Percentiles rank a stretch among this genome's conserved stretches.
phyloP scores from a whole-genome alignment of 92 coral and sea anemone species.

The Montipora capitata region DNA sequence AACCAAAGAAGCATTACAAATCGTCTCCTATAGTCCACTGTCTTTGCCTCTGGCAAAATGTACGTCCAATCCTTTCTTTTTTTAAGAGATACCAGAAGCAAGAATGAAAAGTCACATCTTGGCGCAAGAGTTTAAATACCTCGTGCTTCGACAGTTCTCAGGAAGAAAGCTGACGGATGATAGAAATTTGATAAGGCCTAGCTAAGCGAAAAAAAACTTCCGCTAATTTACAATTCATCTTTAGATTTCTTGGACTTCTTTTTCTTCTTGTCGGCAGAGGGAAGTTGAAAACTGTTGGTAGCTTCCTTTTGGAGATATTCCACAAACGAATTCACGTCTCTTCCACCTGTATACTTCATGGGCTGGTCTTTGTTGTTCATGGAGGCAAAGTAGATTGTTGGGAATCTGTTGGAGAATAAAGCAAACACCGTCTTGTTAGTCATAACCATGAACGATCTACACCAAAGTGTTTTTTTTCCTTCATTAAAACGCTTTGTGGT shows the following conservation, averaged over 20 bases:
- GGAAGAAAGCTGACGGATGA: neutral
- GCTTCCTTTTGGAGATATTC: conserved; percentile 91
- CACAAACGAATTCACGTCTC: conserved; percentile 90
- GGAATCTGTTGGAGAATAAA: conserved; percentile 77
- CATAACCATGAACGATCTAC: neutral
- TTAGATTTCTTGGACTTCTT: conserved; percentile 68
- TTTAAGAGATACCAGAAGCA: too few relatives aligned
- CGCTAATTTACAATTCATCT: conserved; percentile 49
- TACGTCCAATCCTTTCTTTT: too few relatives aligned
- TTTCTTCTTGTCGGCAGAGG: conserved; percentile 62
- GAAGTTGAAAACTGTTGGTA: conserved; percentile 80
- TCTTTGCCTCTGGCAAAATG: neutral
- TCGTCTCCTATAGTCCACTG: neutral
- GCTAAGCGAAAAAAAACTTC: conserved; percentile 14
- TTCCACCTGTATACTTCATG: conserved; percentile 86
- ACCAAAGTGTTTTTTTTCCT: too few relatives aligned
- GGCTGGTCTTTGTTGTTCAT: conserved; percentile 89
- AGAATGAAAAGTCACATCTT: too few relatives aligned
- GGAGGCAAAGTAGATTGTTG: conserved; percentile 96
- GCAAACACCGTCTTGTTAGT: neutral
- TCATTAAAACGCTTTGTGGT: neutral
- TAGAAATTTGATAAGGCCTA: conserved; percentile 30
- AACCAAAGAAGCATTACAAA: too few relatives aligned
- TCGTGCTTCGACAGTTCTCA: too few relatives aligned
- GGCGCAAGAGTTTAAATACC: neutral